Conservation (phyloP, 2,888 invertebrate species). For the Ectemnius lituratus region DNA sequence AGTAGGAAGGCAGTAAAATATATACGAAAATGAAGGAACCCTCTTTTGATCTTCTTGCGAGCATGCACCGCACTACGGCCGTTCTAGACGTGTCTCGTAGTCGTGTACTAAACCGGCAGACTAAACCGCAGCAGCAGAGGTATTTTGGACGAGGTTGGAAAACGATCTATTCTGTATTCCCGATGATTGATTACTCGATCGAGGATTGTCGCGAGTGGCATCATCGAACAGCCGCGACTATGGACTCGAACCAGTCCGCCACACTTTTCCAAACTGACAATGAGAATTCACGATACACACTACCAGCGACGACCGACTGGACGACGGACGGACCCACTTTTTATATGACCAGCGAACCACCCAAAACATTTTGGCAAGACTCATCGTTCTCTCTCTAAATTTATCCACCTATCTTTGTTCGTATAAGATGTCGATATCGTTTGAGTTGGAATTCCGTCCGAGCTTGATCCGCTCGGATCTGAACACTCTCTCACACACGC, state of each 20-base stretch:
- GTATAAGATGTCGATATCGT: background rate
- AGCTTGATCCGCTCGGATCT: background rate
- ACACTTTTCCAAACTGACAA: conserved; percentile 12
- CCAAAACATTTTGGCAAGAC: background rate
- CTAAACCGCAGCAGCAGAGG: conserved; percentile 77
- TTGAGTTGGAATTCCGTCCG: background rate
- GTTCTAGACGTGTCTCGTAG: conserved; percentile 41
- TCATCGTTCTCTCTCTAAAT: background rate
- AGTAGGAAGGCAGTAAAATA: no score
- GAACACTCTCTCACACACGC: conserved; percentile 27
- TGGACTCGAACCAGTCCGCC: conserved; percentile 27
- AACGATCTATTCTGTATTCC: conserved; percentile 41
- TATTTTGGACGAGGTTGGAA: conserved; percentile 77
- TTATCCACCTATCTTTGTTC: background rate
- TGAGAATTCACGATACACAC: conserved; percentile 13
- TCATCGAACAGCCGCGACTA: conserved; percentile 35
- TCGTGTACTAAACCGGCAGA: conserved; percentile 66
- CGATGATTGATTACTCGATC: conserved; percentile 17
- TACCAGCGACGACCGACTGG: background rate
- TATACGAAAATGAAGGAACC: conserved; percentile 35
- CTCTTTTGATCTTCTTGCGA: conserved; percentile 70
- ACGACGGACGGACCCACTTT: background rate
- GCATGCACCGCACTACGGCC: conserved; percentile 53
- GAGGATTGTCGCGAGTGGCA: conserved; percentile 27
- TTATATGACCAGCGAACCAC: background rate